These are phyloP conservation scores for Vireo altiloquus DNA, from an alignment of 2,113 vertebrate genomes.

Conservation along the genomic window DNA sequence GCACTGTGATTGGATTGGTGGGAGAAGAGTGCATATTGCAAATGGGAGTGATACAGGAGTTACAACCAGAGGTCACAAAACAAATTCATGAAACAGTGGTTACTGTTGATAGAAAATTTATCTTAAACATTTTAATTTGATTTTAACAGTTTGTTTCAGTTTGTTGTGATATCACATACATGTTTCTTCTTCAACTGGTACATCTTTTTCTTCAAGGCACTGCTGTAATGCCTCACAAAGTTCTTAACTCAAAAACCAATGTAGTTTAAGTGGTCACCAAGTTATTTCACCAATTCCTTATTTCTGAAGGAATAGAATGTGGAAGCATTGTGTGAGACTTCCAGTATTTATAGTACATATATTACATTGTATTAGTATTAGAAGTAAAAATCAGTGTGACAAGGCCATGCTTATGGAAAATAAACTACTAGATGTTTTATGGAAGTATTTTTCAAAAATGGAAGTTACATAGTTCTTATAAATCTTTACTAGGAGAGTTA, in stretches of 20 bases:
- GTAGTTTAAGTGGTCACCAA: background rate
- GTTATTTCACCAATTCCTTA: too few species aligned
- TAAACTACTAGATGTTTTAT: background rate
- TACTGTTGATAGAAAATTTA: background rate
- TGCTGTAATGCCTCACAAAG: constrained; percentile 21
- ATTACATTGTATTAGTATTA: background rate
- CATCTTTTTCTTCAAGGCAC: background rate
- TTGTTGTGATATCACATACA: background rate
- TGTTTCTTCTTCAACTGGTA: background rate
- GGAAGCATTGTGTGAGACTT: background rate
- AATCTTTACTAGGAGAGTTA: background rate
- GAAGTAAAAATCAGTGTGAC: constrained; percentile 32
- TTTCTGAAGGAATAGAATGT: constrained; percentile 35
- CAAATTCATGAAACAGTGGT: background rate
- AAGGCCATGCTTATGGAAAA: background rate
- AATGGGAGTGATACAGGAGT: background rate
- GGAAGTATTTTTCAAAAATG: background rate
- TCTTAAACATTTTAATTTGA: background rate
- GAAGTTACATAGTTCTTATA: constrained; percentile 14
- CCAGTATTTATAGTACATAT: background rate
- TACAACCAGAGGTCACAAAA: background rate
- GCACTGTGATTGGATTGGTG: background rate
- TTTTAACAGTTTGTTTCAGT: background rate
- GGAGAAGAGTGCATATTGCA: background rate
- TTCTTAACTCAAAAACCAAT: background rate